Percentiles rank a stretch among this genome's conserved stretches.
Conservation (phyloP, 2,888 invertebrate genomes). For the Drosophila rellima region DNA sequence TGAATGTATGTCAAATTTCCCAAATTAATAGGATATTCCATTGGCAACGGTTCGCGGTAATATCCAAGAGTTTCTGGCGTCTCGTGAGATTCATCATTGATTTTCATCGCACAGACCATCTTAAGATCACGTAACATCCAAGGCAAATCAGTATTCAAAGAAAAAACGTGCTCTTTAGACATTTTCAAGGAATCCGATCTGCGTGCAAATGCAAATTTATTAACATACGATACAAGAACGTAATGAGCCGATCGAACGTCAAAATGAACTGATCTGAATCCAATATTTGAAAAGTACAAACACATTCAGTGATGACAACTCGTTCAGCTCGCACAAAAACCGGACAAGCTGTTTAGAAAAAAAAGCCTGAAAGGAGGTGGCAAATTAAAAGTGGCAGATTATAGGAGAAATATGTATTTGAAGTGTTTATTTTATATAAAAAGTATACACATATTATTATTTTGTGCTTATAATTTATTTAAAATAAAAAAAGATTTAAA, state of each 20-base stretch:
- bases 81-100: background rate
- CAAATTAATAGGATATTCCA: slow-evolving; percentile 1
- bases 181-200: background rate
- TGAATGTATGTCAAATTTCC: no score
- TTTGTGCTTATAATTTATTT: no score
- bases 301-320: no score
- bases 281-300: no score
- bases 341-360: no score
- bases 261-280: background rate
- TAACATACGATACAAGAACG: background rate
- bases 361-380: no score
- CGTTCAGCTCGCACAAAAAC: no score
- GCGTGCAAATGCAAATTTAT: background rate
- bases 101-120: background rate
- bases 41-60: background rate
- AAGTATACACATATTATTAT: no score
- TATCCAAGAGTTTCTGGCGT: background rate
- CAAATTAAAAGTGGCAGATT: no score
- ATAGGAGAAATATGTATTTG: no score
- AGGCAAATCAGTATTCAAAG: background rate
- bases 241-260: background rate
- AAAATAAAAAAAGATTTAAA: no score
- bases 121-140: background rate
- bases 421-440: no score
- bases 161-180: background rate